phyloP scores from a whole-genome alignment of 1,140 invertebrate species.

The Neuroterus valhalla region DNA sequence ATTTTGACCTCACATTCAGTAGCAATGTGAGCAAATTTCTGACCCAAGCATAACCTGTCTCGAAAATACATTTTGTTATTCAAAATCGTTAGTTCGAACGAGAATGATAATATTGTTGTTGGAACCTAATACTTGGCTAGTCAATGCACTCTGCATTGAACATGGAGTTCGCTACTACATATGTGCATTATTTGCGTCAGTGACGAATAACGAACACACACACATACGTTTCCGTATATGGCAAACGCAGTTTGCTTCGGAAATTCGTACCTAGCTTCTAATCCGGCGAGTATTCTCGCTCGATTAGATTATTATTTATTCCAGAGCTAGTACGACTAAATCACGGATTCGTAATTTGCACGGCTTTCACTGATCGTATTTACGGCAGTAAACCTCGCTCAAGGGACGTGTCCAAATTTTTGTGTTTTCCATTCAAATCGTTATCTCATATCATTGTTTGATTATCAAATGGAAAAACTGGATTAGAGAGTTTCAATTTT shows the following conservation, averaged over 20 bases:
- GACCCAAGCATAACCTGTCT: neutral
- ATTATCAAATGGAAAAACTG: no score
- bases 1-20: constrained; percentile 10
- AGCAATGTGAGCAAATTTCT: neutral
- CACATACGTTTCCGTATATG: neutral
- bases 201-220: neutral
- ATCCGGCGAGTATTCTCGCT: constrained; percentile 10
- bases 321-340: neutral
- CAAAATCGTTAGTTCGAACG: neutral
- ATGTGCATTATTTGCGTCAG: constrained; percentile 6
- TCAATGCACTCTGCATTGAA: constrained; percentile 25
- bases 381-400: neutral
- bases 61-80: neutral
- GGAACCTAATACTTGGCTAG: constrained; percentile 20
- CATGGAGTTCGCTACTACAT: constrained; percentile 8
- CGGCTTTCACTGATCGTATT: neutral
- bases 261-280: constrained; percentile 9
- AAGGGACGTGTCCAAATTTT: no score
- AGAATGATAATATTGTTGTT: constrained; percentile 21
- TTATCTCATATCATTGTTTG: no score
- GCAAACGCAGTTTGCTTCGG: constrained; percentile 20
- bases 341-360: constrained; percentile 1
- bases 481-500: no score
- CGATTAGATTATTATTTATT: constrained; percentile 30
- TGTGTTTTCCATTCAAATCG: no score